Evolutionary conservation across 2,113 vertebrate species (phyloP).

Genomic region (Nestor notabilis): DNA sequence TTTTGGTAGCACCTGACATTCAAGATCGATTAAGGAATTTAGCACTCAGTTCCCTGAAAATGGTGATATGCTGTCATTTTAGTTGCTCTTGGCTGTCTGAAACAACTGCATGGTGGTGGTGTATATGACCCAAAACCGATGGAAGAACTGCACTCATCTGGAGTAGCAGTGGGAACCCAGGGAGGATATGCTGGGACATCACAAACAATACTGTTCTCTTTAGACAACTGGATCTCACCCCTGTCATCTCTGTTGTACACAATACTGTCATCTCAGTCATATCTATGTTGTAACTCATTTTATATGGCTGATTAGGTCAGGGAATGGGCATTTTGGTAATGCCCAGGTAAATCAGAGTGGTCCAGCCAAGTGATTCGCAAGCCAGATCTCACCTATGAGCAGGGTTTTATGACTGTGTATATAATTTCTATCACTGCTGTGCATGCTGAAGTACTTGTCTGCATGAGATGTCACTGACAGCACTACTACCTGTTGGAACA

Average conservation of each 20-base stretch:
- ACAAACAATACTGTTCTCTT: not conserved
- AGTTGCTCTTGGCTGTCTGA: not conserved
- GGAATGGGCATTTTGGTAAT: not conserved
- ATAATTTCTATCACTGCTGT: not conserved
- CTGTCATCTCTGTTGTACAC: not conserved
- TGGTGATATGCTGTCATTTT: not conserved
- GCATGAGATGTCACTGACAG: not conserved
- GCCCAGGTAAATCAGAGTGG: not conserved
- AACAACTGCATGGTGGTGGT: not conserved
- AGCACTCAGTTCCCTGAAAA: not conserved
- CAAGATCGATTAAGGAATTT: not conserved
- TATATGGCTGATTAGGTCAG: not conserved
- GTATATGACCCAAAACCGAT: not conserved
- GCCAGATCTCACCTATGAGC: not conserved
- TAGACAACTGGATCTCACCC: not conserved
- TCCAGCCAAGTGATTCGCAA: not conserved
- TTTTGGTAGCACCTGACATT: not conserved
- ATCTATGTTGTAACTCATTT: not conserved
- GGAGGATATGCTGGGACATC: not conserved
- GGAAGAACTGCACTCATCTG: not conserved
- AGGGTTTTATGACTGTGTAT: not conserved
- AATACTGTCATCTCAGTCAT: no score
- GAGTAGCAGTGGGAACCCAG: not conserved
- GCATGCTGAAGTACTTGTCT: not conserved
- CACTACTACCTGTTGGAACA: not conserved